A percentile compares a stretch with the other conserved stretches of the same genome.
Conservation (phyloP, 2,797 vertebrate genomes). For the Propithecus deckenii region DNA sequence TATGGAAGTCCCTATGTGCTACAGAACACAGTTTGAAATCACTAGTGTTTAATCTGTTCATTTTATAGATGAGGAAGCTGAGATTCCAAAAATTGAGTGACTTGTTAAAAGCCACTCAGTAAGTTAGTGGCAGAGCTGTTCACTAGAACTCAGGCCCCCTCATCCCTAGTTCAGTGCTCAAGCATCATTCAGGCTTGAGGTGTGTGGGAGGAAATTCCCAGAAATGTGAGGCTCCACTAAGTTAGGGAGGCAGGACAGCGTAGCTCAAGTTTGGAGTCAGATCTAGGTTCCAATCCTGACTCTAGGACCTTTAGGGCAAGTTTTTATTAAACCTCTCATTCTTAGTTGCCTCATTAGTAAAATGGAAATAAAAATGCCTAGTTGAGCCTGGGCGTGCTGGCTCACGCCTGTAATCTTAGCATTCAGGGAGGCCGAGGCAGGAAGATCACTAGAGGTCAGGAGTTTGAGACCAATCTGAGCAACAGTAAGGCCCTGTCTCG, state of each 20-base stretch:
- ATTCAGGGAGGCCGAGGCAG: background rate
- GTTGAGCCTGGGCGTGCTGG: background rate
- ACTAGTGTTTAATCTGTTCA: background rate
- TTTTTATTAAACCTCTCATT: background rate
- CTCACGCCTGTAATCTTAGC: background rate
- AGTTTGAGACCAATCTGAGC: background rate
- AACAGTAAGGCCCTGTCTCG: background rate
- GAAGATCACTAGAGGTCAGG: background rate
- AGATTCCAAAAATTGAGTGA: background rate
- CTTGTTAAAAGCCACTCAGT: background rate
- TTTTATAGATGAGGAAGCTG: background rate
- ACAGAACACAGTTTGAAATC: background rate
- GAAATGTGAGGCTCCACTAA: background rate
- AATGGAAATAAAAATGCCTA: slow-evolving; percentile 23
- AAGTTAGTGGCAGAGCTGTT: background rate
- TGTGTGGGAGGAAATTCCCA: background rate
- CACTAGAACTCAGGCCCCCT: background rate
- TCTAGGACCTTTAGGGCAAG: background rate
- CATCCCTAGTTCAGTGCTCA: background rate
- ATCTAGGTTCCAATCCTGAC: background rate
- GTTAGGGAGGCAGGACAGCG: background rate
- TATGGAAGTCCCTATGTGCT: background rate
- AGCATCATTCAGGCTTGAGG: background rate
- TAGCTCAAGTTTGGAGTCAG: background rate
- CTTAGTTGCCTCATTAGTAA: background rate